Percentiles rank a stretch among this genome's conserved stretches.
Evolutionary conservation across 2,888 invertebrate species (phyloP).

Genomic region (Chrysolina americana): DNA sequence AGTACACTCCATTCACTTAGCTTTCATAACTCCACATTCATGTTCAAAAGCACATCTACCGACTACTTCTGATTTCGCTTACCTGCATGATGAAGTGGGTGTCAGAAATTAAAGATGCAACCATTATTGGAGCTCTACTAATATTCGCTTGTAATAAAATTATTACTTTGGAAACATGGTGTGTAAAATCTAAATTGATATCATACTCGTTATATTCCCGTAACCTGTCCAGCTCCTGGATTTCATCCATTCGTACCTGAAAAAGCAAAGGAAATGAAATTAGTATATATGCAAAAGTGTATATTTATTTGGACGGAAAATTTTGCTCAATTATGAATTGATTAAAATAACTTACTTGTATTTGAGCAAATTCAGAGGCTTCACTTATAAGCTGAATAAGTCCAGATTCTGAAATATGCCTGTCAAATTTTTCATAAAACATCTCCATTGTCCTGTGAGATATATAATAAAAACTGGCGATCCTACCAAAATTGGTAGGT

Average conservation of each 20-base stretch:
- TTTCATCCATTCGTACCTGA: constrained; percentile 94
- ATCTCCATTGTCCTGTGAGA: constrained; percentile 95
- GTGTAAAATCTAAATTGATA: constrained; percentile 88
- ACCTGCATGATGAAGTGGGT: constrained; percentile 91
- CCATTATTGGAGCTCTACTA: constrained; percentile 84
- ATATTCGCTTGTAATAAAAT: constrained; percentile 93
- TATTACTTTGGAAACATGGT: constrained; percentile 95
- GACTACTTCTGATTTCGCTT: constrained; percentile 47
- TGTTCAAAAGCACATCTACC: constrained; percentile 3
- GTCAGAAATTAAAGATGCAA: constrained; percentile 91
- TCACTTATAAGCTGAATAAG: constrained; percentile 92
- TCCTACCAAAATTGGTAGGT: constrained; percentile 91
- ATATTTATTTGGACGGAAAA: too few relatives aligned
- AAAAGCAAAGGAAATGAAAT: constrained; percentile 23
- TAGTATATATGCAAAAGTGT: background rate
- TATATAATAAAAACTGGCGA: constrained; percentile 98
- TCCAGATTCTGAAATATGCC: constrained; percentile 88
- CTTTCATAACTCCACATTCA: background rate
- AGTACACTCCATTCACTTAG: constrained; percentile 1
- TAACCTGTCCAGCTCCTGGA: constrained; percentile 89
- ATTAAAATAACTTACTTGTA: constrained; percentile 74
- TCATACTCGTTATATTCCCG: constrained; percentile 82
- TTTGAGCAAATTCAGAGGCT: constrained; percentile 95
- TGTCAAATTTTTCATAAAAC: constrained; percentile 87
- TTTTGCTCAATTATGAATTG: background rate